Conservation (phyloP, 53 echinoderm and acorn worm species). For the Patiria pectinifera region DNA sequence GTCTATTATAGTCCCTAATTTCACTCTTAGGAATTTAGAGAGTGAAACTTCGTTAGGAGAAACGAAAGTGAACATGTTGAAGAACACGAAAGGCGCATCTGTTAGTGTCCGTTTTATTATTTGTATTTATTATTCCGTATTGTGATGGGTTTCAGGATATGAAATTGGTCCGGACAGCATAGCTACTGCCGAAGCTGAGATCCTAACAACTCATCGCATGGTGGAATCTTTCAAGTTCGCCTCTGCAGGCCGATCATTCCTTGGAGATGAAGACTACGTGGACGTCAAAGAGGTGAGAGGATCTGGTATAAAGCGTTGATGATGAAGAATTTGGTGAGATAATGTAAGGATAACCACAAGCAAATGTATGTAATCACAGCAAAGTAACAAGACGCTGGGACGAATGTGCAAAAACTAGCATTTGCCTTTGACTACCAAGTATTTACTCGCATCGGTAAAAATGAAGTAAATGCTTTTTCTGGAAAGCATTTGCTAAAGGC, state of each 20-base stretch:
- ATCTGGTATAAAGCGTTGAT: background rate
- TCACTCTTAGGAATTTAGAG: no score
- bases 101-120: background rate
- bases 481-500: no score
- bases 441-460: no score
- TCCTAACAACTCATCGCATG: slow-evolving; percentile 83
- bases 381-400: no score
- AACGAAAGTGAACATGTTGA: background rate
- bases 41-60: no score
- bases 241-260: slow-evolving; percentile 88
- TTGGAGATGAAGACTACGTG: slow-evolving; percentile 87
- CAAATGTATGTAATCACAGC: no score
- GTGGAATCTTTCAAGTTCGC: slow-evolving; percentile 94
- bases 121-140: background rate
- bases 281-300: slow-evolving; percentile 67
- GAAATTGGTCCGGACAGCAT: slow-evolving; percentile 33
- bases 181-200: slow-evolving; percentile 36
- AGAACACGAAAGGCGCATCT: background rate
- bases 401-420: no score
- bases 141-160: slow-evolving; percentile 8
- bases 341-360: background rate
- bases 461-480: no score
- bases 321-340: background rate
- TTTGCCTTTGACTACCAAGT: no score
- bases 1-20: no score